Base-by-base conservation (phyloP, 1,140 invertebrate genomes). In the Caerostris extrusa region DNA sequence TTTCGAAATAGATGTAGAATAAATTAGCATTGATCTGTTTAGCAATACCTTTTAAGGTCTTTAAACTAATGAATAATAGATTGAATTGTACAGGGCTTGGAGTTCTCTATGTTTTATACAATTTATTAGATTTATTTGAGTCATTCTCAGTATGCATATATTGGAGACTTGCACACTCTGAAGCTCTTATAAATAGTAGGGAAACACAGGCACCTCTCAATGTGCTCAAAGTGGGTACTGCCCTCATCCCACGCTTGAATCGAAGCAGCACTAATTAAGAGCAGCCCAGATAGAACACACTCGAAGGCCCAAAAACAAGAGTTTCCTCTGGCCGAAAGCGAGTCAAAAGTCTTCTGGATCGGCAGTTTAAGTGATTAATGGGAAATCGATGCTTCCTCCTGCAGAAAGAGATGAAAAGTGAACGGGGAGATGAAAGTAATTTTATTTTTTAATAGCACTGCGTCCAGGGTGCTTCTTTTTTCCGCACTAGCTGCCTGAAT, bases 331-430 rank as follows among this genome's bases (percentile, higher is more conserved):
- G 53, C 60, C 61, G 61, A 69, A 53, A 67, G 55, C 50, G 69
- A 91, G 55, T 60, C 69, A 82, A 91, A 69, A 91, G 69, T 60
- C 57, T 91, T 81, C 67, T 81, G 71, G 56, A 50, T 91, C 71
- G 90, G 90, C 69, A 91, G 57, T 56, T 91, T 57, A 91, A 81
- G 90, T 91, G 90, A 91, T 91, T 91, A 91, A 91, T 91, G 71
- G 53, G 56, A 91, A 91, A 91, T 91, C 90, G 71, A 91, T 91
- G 61, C 88, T n/a, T 19, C 57, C 55, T 85, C 17, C 56, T 8
- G 50, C 12, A 81, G 19, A 17, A 64, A 34, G 90, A 81, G 90
- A 91, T 82, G 90, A 91, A 82, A 91, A 91, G 69, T 91, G 69
- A 91, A 91, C 90, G 53, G 69, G 90, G n/a, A 81, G 71, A 91